Base-by-base conservation (phyloP, 2,888 invertebrate species). In the Aphrophora alni region DNA sequence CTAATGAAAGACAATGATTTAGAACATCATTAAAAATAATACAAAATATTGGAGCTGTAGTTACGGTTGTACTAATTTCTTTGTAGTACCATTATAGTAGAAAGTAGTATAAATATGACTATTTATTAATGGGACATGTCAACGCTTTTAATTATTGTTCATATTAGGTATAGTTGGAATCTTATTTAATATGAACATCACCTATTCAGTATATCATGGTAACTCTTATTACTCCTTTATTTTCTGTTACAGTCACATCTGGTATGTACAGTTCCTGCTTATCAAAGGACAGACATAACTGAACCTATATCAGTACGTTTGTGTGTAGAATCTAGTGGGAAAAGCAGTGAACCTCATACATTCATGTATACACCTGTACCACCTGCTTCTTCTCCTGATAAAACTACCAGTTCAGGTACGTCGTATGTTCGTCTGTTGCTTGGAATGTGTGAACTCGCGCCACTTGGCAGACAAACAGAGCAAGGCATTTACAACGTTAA, bases 201-300 rank as follows among this genome's bases (percentile, higher is more conserved):
- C n/a, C n/a, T n/a, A n/a, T n/a, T n/a, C n/a, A n/a, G n/a, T n/a
- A n/a, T n/a, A n/a, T n/a, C n/a, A n/a, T n/a, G n/a, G n/a, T n/a
- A n/a, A n/a, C n/a, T n/a, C n/a, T n/a, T n/a, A n/a, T n/a, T n/a
- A n/a, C n/a, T 21, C 17, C 70, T 70, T 70, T 70, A n/a, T 12
- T 28, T 83, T 84, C 83, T 83, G 82, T 88, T 87, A 80, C 91
- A 97, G 94, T 96, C 95, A 26, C 97, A 97, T 89, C 90, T 97
- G 77, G 95, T 97, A 38, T 97, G 97, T 89, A 93, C 93, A 85
- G 93, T 97, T 84, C 97, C 97, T 26, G 91, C 95, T 26, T 97
- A 94, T 90, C 89, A 90, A 85, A 91, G 92, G 84, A 89, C 91
- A 82, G 94, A 94, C 88, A 90, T 94, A 82, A 82, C 90, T 33